A percentile compares a stretch with the other conserved stretches of the same genome.
phyloP scores from a whole-genome alignment of 2,888 invertebrate genomes.

The Andrena haemorrhoa region DNA sequence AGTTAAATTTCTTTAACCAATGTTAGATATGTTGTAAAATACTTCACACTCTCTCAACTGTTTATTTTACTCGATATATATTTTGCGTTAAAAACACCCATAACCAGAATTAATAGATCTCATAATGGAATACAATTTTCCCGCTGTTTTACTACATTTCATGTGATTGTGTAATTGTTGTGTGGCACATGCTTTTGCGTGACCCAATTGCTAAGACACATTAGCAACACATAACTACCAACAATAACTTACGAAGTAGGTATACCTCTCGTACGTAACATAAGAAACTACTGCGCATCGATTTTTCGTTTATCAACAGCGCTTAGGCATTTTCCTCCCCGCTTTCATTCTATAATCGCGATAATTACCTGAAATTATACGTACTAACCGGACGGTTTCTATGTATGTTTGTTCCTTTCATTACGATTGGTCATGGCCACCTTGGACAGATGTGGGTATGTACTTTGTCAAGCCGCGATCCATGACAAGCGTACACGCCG shows the following conservation, averaged over 20 bases:
- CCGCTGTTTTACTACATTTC: no score
- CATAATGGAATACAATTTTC: no score
- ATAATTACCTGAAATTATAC: conserved; percentile 24
- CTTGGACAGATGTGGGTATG: not conserved
- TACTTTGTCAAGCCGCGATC: conserved; percentile 22
- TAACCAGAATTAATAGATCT: no score
- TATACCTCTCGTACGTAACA: not conserved
- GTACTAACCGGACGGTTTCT: conserved; percentile 19
- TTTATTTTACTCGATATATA: no score
- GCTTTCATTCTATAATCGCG: conserved; percentile 13
- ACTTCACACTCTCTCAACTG: no score
- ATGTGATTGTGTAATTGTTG: no score
- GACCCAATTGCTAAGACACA: not conserved
- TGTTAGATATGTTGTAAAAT: no score
- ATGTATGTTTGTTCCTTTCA: not conserved
- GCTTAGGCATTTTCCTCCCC: not conserved
- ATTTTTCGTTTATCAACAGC: conserved; percentile 19
- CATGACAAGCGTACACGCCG: conserved; percentile 19
- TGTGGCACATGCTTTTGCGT: not conserved
- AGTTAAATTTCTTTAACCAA: not conserved
- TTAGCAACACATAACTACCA: not conserved
- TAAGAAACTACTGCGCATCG: not conserved
- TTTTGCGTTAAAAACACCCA: no score
- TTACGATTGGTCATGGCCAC: not conserved
- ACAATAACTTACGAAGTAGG: not conserved